Base-by-base conservation (phyloP, 2,888 invertebrate species). In the Dryomyza anilis region DNA sequence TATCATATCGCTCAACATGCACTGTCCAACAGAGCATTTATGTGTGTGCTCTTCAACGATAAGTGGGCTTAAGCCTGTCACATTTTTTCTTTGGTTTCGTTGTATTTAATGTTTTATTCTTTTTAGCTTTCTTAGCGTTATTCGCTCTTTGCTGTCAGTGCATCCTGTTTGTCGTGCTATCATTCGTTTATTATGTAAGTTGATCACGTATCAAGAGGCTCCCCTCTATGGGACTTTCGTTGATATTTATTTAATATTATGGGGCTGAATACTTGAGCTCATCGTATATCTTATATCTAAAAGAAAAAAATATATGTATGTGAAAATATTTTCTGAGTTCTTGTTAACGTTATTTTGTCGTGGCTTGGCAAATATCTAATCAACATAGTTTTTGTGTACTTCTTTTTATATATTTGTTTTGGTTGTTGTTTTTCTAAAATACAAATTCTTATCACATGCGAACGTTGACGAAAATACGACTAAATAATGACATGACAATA, bases 121-220 rank as follows among this genome's bases (percentile, higher is more conserved):
- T 30, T 33, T 29, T 30, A 53, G n/a, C n/a, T n/a, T n/a, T n/a
- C n/a, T n/a, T n/a, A n/a, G n/a, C n/a, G n/a, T n/a, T n/a, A n/a
- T n/a, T n/a, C n/a, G n/a, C n/a, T n/a, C n/a, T 43, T 57, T 7
- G 10, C 2, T n/a, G 36, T 19, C 43, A n/a, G 7, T 43, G 30
- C 43, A 23, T 60, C 21, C 48, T 48, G 48, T 48, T 50, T 60
- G 23, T 50, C 43, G 23, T 43, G 29, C 33, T 50, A 60, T 60
- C 59, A 46, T 48, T 29, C 48, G 16, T 33, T 46, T 48, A 48
- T 48, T 60, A 21, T 25, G 59, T 60, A 60, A 48, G 23, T 29
- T 19, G 46, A 50, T 60, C 59, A 60, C 59, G 59, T 60, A 21
- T 36, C 21, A 12, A 23, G 25, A 23, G 25, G 21, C 48, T 48